phyloP scores from a whole-genome alignment of 1,140 invertebrate genomes.

The Drosophila tani region DNA sequence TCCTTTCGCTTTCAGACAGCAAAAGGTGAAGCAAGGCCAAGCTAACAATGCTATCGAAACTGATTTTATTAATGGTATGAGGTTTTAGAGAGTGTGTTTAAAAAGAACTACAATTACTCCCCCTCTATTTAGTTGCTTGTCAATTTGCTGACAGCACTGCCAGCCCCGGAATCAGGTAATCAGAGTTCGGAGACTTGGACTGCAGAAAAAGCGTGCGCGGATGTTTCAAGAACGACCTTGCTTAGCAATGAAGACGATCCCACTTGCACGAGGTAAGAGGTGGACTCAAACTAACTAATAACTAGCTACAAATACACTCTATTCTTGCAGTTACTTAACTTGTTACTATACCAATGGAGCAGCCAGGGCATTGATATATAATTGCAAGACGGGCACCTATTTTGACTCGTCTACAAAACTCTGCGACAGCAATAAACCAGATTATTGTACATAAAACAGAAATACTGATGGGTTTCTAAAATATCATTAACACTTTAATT shows the following conservation, averaged over 20 bases:
- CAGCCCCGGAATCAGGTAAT: neutral
- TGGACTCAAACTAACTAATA: too few species aligned
- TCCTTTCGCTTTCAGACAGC: neutral
- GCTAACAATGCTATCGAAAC: constrained; percentile 1
- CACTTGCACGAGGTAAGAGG: neutral
- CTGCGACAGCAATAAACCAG: constrained; percentile 19
- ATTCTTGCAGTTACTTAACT: constrained; percentile 37
- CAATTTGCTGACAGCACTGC: neutral
- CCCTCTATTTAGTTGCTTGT: neutral
- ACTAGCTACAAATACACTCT: neutral
- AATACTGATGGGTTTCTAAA: neutral
- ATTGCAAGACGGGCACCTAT: constrained; percentile 8
- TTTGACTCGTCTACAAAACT: neutral
- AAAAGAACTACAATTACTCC: neutral
- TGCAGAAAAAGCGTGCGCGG: neutral
- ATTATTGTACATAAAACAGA: constrained; percentile 28
- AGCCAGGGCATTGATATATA: neutral
- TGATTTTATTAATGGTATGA: neutral
- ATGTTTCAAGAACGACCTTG: too few species aligned
- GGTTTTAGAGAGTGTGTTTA: neutral
- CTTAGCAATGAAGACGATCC: neutral
- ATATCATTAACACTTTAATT: neutral
- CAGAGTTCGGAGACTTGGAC: neutral
- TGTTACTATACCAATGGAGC: constrained; percentile 16
- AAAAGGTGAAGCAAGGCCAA: neutral